phyloP scores from a whole-genome alignment of 2,113 vertebrate genomes.

The Gasterosteus aculeatus region DNA sequence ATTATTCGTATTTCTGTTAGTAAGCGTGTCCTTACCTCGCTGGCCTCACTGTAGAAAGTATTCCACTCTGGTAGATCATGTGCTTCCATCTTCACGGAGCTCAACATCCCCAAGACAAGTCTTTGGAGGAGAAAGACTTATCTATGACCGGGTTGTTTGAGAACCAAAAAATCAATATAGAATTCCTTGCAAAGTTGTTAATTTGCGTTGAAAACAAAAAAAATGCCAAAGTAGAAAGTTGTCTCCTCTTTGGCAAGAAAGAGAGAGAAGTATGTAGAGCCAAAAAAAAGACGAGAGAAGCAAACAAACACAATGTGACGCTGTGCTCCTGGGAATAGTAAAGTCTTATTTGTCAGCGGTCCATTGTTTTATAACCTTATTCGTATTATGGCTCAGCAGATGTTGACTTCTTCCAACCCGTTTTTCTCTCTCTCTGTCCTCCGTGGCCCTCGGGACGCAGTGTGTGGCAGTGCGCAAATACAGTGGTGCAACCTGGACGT shows the following conservation, averaged over 20 bases:
- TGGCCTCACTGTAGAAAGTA: conserved; percentile 85
- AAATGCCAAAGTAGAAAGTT: conserved; percentile 33
- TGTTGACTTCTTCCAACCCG: conserved; percentile 30
- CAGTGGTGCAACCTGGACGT: conserved; percentile 42
- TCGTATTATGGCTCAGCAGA: conserved; percentile 39
- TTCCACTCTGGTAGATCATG: conserved; percentile 87
- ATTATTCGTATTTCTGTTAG: neutral
- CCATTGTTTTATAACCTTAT: conserved; percentile 62
- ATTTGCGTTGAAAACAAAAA: neutral
- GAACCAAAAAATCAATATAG: conserved; percentile 14
- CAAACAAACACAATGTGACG: conserved; percentile 1
- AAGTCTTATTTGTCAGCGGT: conserved; percentile 59
- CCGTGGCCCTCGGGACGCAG: conserved; percentile 28
- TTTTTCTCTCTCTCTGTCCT: conserved; percentile 29
- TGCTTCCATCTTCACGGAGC: conserved; percentile 88
- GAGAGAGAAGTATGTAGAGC: neutral
- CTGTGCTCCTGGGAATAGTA: conserved; percentile 26
- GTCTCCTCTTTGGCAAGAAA: conserved; percentile 17
- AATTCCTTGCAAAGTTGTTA: conserved; percentile 35
- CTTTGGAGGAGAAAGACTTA: conserved; percentile 43
- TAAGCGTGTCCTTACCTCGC: conserved; percentile 77
- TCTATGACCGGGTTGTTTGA: conserved; percentile 9
- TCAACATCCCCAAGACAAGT: conserved; percentile 83
- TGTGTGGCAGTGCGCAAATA: conserved; percentile 52
- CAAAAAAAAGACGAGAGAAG: conserved; percentile 3